Percentiles rank a stretch among this genome's conserved stretches.
These are phyloP conservation scores for Zaprionus lachaisei DNA, from an alignment of 1,140 invertebrate species.

Conservation along the genomic window DNA sequence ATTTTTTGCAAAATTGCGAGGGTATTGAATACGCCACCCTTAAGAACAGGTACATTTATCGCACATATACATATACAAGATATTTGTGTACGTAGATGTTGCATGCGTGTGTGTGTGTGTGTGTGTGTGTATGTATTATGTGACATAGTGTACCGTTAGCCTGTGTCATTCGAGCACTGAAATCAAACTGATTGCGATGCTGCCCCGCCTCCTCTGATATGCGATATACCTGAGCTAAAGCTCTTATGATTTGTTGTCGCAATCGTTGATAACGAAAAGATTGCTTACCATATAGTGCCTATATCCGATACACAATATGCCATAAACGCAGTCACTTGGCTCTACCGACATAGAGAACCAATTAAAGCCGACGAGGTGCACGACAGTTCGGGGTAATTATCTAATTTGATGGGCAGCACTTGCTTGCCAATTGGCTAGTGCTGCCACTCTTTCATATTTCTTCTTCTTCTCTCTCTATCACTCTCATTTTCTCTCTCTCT, in stretches of 20 bases:
- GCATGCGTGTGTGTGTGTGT: neutral
- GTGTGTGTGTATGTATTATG: neutral
- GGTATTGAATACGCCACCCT: neutral
- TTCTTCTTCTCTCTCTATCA: neutral
- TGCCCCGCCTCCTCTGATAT: neutral
- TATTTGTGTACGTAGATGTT: neutral
- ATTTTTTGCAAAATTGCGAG: neutral
- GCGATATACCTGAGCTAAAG: neutral
- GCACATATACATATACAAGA: neutral
- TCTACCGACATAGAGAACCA: neutral
- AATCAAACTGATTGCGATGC: neutral
- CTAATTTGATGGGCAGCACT: conserved; percentile 2
- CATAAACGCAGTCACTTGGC: neutral
- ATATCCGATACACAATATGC: neutral
- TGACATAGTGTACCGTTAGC: conserved; percentile 30
- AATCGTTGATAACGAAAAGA: neutral
- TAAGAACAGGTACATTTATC: neutral
- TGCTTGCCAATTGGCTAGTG: neutral
- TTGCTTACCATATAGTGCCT: neutral
- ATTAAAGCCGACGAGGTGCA: neutral
- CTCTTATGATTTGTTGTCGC: neutral
- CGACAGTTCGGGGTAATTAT: neutral
- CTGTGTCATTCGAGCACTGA: conserved; percentile 6
- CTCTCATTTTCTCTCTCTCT: neutral
- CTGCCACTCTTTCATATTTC: neutral